Percentiles rank a stretch among this genome's conserved stretches.
phyloP scores from a whole-genome alignment of 1,140 invertebrate genomes.

The Bombus impatiens region DNA sequence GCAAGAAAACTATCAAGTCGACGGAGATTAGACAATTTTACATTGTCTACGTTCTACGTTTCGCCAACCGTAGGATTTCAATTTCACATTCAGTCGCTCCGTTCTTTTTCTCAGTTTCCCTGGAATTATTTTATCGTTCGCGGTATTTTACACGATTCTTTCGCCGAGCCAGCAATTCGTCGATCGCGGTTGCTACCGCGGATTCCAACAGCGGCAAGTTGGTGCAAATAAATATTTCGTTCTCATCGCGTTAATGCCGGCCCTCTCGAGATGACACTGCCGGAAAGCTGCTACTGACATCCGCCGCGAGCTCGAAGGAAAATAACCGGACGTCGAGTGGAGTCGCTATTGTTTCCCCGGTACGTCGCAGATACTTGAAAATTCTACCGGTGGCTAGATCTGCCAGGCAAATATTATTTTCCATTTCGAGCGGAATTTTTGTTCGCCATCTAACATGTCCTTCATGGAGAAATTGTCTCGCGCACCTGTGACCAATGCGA shows the following conservation, averaged over 20 bases:
- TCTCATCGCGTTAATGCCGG: neutral
- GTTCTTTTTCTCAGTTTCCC: no score
- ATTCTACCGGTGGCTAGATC: neutral
- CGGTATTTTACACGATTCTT: neutral
- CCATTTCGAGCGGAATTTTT: constrained; percentile 8
- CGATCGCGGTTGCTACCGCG: neutral
- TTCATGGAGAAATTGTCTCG: neutral
- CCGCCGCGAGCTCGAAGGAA: constrained; percentile 30
- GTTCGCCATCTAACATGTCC: neutral
- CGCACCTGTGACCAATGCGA: neutral
- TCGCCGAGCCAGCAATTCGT: neutral
- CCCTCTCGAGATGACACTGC: constrained; percentile 13
- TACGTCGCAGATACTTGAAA: constrained; percentile 16
- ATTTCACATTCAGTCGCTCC: no score
- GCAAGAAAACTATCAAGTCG: no score
- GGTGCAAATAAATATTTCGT: constrained; percentile 31
- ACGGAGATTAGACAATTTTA: no score
- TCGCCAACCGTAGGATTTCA: no score
- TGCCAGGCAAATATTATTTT: constrained; percentile 27
- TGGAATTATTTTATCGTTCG: no score
- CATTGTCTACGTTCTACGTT: no score
- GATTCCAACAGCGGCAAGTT: neutral
- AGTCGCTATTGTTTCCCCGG: constrained; percentile 43
- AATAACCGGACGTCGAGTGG: constrained; percentile 49
- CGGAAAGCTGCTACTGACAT: constrained; percentile 38